These are phyloP conservation scores for Saccostrea cuccullata DNA, from an alignment of 1,140 invertebrate species.

Conservation along the genomic window DNA sequence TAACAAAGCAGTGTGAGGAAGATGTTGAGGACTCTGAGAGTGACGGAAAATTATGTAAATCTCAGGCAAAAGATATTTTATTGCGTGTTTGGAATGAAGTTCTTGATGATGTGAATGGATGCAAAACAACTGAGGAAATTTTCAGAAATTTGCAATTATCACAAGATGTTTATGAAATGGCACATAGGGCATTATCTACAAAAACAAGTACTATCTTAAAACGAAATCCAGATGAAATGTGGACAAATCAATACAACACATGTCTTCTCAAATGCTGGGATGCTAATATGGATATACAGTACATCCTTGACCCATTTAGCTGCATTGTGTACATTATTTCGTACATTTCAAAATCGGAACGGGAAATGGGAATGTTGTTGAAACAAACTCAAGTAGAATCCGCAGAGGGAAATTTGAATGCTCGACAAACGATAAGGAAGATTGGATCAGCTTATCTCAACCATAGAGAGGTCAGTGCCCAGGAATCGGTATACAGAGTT, in stretches of 20 bases:
- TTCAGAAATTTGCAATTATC: conserved; percentile 30
- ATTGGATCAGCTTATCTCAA: conserved; percentile 5
- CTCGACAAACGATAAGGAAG: background rate
- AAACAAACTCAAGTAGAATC: background rate
- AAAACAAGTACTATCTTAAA: conserved; percentile 34
- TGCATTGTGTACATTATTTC: conserved; percentile 54
- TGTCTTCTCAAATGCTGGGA: conserved; percentile 21
- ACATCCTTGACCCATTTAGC: conserved; percentile 45
- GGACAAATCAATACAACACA: conserved; percentile 36
- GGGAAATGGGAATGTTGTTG: conserved; percentile 15
- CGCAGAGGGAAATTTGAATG: background rate
- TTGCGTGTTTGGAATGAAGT: conserved; percentile 24
- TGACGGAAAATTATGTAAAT: too few relatives aligned
- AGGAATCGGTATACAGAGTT: too few relatives aligned
- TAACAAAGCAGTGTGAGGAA: too few relatives aligned
- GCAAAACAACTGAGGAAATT: background rate
- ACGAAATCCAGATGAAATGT: too few relatives aligned
- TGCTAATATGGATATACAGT: conserved; percentile 46
- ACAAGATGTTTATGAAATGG: conserved; percentile 38
- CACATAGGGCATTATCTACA: conserved; percentile 19
- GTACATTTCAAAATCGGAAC: background rate
- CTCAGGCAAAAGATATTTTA: conserved; percentile 32
- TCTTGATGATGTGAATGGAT: background rate
- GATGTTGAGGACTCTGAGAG: too few relatives aligned
- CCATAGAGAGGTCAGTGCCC: too few relatives aligned